Conservation (phyloP, 2,888 invertebrate species). For the Cheiracanthium punctorium region DNA sequence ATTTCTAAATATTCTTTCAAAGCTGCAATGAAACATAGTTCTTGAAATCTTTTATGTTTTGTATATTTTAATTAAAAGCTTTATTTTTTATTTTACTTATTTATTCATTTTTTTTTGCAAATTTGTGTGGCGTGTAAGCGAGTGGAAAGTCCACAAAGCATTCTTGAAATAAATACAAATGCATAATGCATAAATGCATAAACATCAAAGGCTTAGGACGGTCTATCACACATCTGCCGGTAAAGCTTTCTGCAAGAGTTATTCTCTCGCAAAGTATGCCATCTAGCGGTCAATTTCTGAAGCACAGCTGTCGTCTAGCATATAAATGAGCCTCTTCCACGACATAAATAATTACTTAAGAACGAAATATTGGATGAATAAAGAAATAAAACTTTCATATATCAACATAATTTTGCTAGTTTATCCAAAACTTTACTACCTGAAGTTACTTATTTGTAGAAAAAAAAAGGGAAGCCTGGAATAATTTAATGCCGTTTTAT, state of each 20-base stretch:
- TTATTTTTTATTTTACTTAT: too few relatives aligned
- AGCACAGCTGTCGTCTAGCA: slow-evolving; percentile 1
- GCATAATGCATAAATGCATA: slow-evolving; percentile 4
- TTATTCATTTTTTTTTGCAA: too few relatives aligned
- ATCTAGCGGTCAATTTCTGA: slow-evolving; percentile 7
- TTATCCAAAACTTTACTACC: background rate
- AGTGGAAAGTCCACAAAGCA: background rate
- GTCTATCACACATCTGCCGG: background rate
- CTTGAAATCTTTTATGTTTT: background rate
- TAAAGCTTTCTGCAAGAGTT: background rate
- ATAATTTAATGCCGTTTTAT: too few relatives aligned
- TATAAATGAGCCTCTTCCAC: background rate
- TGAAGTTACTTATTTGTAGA: background rate
- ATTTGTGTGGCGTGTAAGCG: background rate
- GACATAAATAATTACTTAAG: background rate
- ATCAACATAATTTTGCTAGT: background rate
- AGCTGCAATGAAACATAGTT: too few relatives aligned
- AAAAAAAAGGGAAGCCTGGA: too few relatives aligned
- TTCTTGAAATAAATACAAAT: background rate
- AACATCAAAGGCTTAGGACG: background rate
- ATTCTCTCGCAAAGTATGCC: background rate
- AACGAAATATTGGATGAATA: background rate
- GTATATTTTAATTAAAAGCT: background rate
- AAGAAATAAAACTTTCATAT: background rate
- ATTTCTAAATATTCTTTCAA: too few relatives aligned